Evolutionary conservation across 2,888 invertebrate genomes (phyloP).

Genomic region (Noctuana brunneofusca): DNA sequence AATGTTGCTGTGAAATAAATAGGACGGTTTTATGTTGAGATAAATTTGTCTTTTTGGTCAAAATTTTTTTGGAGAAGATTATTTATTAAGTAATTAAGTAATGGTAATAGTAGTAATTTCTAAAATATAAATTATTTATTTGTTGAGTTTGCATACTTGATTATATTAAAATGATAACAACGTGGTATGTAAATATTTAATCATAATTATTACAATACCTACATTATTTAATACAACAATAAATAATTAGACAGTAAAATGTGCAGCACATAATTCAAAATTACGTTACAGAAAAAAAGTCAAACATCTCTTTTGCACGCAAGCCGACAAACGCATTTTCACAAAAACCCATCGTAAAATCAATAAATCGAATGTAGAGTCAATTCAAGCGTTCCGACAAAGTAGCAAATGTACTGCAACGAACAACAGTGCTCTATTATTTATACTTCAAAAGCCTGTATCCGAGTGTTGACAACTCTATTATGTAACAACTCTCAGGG

Average conservation of each 20-base stretch:
- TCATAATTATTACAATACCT: too few relatives aligned
- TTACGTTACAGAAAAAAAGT: constrained; percentile 4
- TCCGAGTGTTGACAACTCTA: constrained; percentile 78
- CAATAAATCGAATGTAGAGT: constrained; percentile 64
- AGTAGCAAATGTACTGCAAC: constrained; percentile 58
- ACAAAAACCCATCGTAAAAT: constrained; percentile 54
- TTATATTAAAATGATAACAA: too few relatives aligned
- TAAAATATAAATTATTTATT: too few relatives aligned
- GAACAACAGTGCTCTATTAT: constrained; percentile 64
- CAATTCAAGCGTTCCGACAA: constrained; percentile 72
- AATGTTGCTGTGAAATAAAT: constrained; percentile 23
- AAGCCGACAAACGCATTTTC: constrained; percentile 37
- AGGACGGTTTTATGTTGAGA: background rate
- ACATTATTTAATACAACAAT: too few relatives aligned
- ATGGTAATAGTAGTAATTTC: background rate
- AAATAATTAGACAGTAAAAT: constrained; percentile 21
- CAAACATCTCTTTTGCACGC: constrained; percentile 27
- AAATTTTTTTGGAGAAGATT: background rate
- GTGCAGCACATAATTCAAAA: constrained; percentile 5
- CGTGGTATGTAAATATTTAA: too few relatives aligned
- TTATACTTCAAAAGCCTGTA: constrained; percentile 72
- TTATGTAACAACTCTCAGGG: constrained; percentile 77
- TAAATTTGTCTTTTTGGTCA: background rate
- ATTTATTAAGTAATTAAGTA: background rate
- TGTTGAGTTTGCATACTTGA: too few relatives aligned